A percentile compares a stretch with the other conserved stretches of the same genome.
These are phyloP conservation scores for Ectemnius lituratus DNA, from an alignment of 2,888 invertebrate genomes.

Conservation along the genomic window DNA sequence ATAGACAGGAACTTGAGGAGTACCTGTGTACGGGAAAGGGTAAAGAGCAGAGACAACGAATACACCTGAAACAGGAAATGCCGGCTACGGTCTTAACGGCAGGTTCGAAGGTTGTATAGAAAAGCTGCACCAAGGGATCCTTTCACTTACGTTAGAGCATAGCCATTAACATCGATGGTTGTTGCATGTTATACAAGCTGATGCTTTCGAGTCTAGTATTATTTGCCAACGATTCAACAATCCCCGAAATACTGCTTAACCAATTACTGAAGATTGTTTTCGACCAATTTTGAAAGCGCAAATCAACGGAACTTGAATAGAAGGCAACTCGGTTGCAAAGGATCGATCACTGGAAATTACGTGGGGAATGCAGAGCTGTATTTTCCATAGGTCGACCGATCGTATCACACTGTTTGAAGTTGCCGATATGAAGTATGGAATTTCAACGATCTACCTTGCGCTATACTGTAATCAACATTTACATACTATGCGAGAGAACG, in stretches of 20 bases:
- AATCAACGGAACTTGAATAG: not conserved
- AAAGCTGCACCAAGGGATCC: constrained; percentile 46
- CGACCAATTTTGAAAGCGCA: no score
- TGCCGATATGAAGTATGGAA: not conserved
- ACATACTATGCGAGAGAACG: not conserved
- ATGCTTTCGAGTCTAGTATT: no score
- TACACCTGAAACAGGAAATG: constrained; percentile 43
- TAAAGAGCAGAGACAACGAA: not conserved
- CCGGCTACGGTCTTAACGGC: constrained; percentile 39
- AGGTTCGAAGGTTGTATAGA: constrained; percentile 47
- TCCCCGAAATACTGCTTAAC: not conserved
- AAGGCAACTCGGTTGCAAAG: not conserved
- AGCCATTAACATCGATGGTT: no score
- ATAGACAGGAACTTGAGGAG: no score
- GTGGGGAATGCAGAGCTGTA: not conserved
- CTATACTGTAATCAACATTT: constrained; percentile 1
- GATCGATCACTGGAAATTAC: no score
- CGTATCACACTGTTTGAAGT: not conserved
- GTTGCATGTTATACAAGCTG: no score
- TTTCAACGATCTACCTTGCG: not conserved
- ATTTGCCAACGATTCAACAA: no score
- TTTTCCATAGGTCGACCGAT: not conserved
- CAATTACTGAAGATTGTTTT: not conserved
- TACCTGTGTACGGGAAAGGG: not conserved
- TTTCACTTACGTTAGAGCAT: constrained; percentile 43